Evolutionary conservation across 1,140 invertebrate genomes (phyloP).

Genomic region (Diabrotica virgifera): DNA sequence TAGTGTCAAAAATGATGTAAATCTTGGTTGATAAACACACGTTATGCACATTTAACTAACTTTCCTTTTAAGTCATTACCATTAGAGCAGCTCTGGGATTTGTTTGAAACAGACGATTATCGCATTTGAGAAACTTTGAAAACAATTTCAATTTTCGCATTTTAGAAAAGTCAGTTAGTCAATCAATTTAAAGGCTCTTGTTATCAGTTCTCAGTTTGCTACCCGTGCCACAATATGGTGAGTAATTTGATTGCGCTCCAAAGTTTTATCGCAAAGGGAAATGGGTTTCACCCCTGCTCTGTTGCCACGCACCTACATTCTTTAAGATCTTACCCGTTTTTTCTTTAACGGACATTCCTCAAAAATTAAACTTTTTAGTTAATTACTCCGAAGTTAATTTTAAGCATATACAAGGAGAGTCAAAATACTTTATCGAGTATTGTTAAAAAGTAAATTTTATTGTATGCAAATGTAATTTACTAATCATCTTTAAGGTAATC

Average conservation of each 20-base stretch:
- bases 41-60: conserved; percentile 20
- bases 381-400: no score
- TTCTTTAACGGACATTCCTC: no score
- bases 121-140: conserved; percentile 27
- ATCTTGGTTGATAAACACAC: conserved; percentile 19
- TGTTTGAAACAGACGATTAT: conserved; percentile 26
- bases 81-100: conserved; percentile 11
- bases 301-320: not conserved
- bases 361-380: no score
- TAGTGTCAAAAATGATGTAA: conserved; percentile 18
- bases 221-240: conserved; percentile 39
- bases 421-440: no score
- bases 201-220: conserved; percentile 38
- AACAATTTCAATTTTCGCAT: conserved; percentile 33
- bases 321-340: no score
- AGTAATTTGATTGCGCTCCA: conserved; percentile 43
- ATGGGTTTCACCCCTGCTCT: conserved; percentile 34
- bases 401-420: no score
- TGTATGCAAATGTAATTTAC: no score
- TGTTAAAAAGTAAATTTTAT: no score
- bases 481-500: no score
- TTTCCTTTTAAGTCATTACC: conserved; percentile 21
- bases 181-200: conserved; percentile 34
- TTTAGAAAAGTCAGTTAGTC: conserved; percentile 32
- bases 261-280: conserved; percentile 42